These are phyloP conservation scores for Phengaris arion DNA, from an alignment of 2,888 invertebrate species.

Conservation along the genomic window DNA sequence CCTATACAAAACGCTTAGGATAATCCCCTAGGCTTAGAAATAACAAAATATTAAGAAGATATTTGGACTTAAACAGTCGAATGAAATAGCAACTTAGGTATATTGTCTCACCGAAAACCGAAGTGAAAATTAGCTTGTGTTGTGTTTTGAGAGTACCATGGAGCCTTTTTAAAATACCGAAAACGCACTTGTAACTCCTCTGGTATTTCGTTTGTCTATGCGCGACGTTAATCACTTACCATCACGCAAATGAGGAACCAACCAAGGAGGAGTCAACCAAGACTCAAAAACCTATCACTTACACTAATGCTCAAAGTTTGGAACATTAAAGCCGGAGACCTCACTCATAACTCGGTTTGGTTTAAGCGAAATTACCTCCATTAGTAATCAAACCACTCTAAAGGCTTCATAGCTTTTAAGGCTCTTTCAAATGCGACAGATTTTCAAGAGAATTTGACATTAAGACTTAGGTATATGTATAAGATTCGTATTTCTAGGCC, in stretches of 20 bases:
- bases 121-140: no score
- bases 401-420: slow-evolving; percentile 6
- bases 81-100: no score
- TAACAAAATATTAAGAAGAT: slow-evolving; percentile 1
- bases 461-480: no score
- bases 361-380: slow-evolving; percentile 22
- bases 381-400: slow-evolving; percentile 24
- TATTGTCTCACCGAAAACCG: no score
- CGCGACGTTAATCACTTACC: no score
- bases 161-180: no score
- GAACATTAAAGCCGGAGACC: slow-evolving; percentile 9
- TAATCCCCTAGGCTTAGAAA: background rate
- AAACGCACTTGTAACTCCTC: no score
- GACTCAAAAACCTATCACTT: slow-evolving; percentile 24
- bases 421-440: background rate
- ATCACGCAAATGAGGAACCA: no score
- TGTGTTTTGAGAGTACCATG: no score
- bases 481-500: no score
- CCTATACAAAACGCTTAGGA: background rate
- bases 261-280: no score
- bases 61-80: background rate
- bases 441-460: background rate
- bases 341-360: slow-evolving; percentile 22
- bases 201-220: no score
- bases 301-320: background rate